Base-by-base conservation (phyloP, 2,888 invertebrate species). In the Apantesis nais region DNA sequence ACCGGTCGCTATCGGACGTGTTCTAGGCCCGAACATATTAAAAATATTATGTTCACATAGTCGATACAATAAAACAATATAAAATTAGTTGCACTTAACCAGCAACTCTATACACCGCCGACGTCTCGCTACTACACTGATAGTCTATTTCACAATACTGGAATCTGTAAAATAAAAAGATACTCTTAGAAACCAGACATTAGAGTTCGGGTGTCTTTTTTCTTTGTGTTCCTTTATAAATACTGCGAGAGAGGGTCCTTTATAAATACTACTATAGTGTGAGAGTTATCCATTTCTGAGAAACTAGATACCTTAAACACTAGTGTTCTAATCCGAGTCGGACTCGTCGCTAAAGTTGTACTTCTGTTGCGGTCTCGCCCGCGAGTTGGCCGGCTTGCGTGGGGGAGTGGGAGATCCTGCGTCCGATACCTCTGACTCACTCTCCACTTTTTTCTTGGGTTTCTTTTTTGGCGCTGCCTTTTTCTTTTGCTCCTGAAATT, bases 331-430 rank as follows among this genome's bases (percentile, higher is more conserved):
- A 62, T 93, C 93, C 31, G 87, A 88, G 48, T 91, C 92, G 2
- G 89, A 89, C 55, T 85, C 94, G 72, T 72, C 72, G 55, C 95
- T 95, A 81, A 93, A 95, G 78, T 89, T 88, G 82, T 96, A 95
- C 71, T 92, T 94, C 78, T 92, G 89, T 72, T 86, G 89, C 41
- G 87, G 87, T 11, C 91, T 80, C 34, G 88, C 85, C 78, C 90
- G 85, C 31, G 83, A 80, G 65, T 68, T 68, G 65, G 73, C 76
- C 22, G 84, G 75, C 48, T 83, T 67, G 73, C 73, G 68, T 66
- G 73, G 66, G 82, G 41, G 73, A 73, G 4, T 88, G 29, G 74
- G 73, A 11, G 71, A 52, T 22, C 62, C 75, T 0, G 75, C 64
- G n/a, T 75, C 80, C 0, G 80, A 92, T 0, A 87, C 87, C 62